Evolutionary conservation across 2,113 vertebrate species (phyloP), one percentile per base, ranked within the genome.

Genomic region (Tautogolabrus adspersus): DNA sequence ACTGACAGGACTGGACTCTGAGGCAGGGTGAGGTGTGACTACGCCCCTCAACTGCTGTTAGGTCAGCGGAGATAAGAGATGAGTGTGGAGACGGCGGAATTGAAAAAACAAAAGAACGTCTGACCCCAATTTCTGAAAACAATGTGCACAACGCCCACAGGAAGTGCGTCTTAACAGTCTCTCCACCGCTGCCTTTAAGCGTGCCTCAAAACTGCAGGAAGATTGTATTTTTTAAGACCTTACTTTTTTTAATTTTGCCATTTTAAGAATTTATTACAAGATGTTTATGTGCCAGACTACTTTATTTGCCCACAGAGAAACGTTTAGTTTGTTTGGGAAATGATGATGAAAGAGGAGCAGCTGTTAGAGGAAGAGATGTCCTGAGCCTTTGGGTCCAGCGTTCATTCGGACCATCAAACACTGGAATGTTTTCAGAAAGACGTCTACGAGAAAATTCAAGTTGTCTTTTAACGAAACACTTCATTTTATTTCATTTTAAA

Each of bases 271-370:
- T 94, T 94, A 94, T 94, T 92, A 89, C 79, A 65, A 87, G 72
- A 81, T 73, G 88, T 90, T 55, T 86, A 81, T 93, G 93, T 96
- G 91, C 86, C 82, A 91, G 91, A 93, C 91, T 93, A 91, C 91
- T 93, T 87, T 65, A 85, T 42, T 58, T 70, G 72, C 79, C 75
- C 77, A 59, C 64, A 77, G 77, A 76, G 67, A 59, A 22, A 78
- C 34, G 52, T 22, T n/a, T n/a, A n/a, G n/a, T 57, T 42, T 42
- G 42, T 71, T 68, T 52, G 68, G 79, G 77, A 82, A 68, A 57
- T 54, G 23, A 18, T 44, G 12, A 72, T 16, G 23, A 55, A 59
- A 63, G 52, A 78, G 55, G 65, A 66, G 22, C 57, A 67, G 7
- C 47, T 18, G 16, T 56, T 10, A 40, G 61, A 79, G 51, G 22